Conservation (phyloP, 2,113 vertebrate genomes). For the Scartelaos histophorus region DNA sequence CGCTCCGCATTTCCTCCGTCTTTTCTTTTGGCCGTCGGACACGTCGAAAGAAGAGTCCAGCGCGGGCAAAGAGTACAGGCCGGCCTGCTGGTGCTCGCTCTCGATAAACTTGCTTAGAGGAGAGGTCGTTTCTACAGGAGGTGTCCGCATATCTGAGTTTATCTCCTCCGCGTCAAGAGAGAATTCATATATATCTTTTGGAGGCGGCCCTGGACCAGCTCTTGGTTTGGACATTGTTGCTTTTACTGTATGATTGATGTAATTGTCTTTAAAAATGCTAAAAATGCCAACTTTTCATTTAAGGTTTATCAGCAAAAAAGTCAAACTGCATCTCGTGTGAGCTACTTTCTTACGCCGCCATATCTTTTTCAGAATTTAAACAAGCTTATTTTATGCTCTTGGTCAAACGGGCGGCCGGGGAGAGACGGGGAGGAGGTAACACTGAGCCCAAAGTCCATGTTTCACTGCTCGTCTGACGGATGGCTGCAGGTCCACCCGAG, state of each 20-base stretch:
- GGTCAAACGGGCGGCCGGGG: slow-evolving; percentile 32
- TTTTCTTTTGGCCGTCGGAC: slow-evolving; percentile 73
- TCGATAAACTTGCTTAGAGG: slow-evolving; percentile 75
- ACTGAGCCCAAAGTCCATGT: slow-evolving; percentile 41
- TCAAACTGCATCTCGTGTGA: slow-evolving; percentile 3
- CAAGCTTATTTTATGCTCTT: slow-evolving; percentile 6
- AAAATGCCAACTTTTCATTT: slow-evolving; percentile 3
- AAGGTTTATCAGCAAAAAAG: slow-evolving; percentile 5
- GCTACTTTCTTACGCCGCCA: not conserved
- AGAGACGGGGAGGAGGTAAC: slow-evolving; percentile 23
- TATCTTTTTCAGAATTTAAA: not conserved
- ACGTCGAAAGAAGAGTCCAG: slow-evolving; percentile 41
- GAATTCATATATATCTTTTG: slow-evolving; percentile 58
- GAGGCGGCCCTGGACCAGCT: slow-evolving; percentile 27
- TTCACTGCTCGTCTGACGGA: slow-evolving; percentile 43
- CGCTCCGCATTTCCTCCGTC: slow-evolving; percentile 83
- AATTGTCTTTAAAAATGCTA: slow-evolving; percentile 14
- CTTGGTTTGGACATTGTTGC: slow-evolving; percentile 62
- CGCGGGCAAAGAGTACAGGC: slow-evolving; percentile 63
- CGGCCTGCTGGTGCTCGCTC: slow-evolving; percentile 72
- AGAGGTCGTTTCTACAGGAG: slow-evolving; percentile 49
- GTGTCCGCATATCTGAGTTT: slow-evolving; percentile 38
- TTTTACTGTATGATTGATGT: slow-evolving; percentile 13
- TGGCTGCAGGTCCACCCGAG: slow-evolving; percentile 31
- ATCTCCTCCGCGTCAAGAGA: slow-evolving; percentile 57